Percentiles rank a stretch among this genome's conserved stretches.
phyloP scores from a whole-genome alignment of 1,140 invertebrate species.

The Drosophila miranda region DNA sequence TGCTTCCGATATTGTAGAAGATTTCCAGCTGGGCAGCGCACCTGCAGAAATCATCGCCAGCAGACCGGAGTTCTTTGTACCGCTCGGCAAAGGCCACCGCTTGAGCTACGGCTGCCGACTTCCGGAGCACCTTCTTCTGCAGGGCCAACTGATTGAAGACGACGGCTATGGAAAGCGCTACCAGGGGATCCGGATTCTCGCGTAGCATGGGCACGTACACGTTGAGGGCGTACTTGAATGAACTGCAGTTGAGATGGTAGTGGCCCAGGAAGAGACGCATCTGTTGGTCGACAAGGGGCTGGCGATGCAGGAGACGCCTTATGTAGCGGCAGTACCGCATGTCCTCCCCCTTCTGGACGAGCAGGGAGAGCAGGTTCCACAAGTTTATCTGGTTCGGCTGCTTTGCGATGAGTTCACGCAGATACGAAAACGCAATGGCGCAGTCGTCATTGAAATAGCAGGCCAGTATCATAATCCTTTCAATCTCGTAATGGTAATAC shows the following conservation, averaged over 20 bases:
- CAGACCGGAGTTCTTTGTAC: slow-evolving; percentile 89
- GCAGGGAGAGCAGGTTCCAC: slow-evolving; percentile 93
- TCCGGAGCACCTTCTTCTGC: slow-evolving; percentile 92
- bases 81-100: slow-evolving; percentile 90
- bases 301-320: slow-evolving; percentile 86
- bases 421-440: slow-evolving; percentile 87
- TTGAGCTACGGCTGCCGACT: slow-evolving; percentile 90
- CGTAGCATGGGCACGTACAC: slow-evolving; percentile 90
- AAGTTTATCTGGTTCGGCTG: slow-evolving; percentile 85
- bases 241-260: slow-evolving; percentile 92
- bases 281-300: slow-evolving; percentile 44
- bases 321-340: slow-evolving; percentile 91
- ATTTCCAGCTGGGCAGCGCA: slow-evolving; percentile 90
- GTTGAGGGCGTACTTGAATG: slow-evolving; percentile 94
- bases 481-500: slow-evolving; percentile 84
- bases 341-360: slow-evolving; percentile 90
- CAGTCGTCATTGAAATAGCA: slow-evolving; percentile 88
- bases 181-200: slow-evolving; percentile 85
- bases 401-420: slow-evolving; percentile 87
- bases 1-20: slow-evolving; percentile 94
- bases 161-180: slow-evolving; percentile 91
- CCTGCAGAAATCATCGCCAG: background rate
- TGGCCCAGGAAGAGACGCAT: slow-evolving; percentile 90
- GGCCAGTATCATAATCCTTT: slow-evolving; percentile 88
- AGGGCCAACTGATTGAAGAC: slow-evolving; percentile 93